phyloP scores from a whole-genome alignment of 2,888 invertebrate species.

The Cryptophagus acutangulus region DNA sequence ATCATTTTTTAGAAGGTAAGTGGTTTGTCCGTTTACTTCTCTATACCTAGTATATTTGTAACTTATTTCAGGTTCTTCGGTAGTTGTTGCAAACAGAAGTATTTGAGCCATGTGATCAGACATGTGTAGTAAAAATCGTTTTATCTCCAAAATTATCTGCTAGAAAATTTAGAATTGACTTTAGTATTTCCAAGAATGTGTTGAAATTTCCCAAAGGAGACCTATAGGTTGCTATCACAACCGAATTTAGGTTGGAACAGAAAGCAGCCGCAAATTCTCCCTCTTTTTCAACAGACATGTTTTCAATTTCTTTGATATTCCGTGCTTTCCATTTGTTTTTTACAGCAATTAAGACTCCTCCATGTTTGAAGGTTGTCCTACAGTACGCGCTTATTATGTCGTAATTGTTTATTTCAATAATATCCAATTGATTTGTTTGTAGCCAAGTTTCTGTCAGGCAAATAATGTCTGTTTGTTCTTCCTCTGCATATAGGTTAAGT shows the following conservation, averaged over 20 bases:
- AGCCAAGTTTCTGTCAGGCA: constrained; percentile 1
- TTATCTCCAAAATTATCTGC: too few species aligned
- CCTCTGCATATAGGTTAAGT: not conserved
- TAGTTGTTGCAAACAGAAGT: too few species aligned
- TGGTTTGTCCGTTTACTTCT: too few species aligned
- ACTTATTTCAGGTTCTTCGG: too few species aligned
- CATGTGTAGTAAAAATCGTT: too few species aligned
- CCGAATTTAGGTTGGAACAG: not conserved
- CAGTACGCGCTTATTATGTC: not conserved
- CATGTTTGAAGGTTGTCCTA: constrained; percentile 1
- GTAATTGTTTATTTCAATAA: constrained; percentile 1
- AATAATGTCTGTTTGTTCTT: not conserved
- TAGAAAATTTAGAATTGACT: too few species aligned
- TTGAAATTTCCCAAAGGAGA: constrained; percentile 1
- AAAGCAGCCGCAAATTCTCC: not conserved
- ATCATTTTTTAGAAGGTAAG: too few species aligned
- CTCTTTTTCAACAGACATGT: not conserved
- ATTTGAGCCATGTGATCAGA: too few species aligned
- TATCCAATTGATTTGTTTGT: not conserved
- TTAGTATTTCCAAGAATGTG: not conserved
- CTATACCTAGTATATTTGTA: too few species aligned
- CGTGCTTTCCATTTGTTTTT: constrained; percentile 1
- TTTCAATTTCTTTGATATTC: not conserved
- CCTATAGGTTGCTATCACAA: constrained; percentile 1
- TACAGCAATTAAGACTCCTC: constrained; percentile 1